Evolutionary conservation across 2,797 vertebrate species (phyloP).

Genomic region (Acipenser oxyrinchus): DNA sequence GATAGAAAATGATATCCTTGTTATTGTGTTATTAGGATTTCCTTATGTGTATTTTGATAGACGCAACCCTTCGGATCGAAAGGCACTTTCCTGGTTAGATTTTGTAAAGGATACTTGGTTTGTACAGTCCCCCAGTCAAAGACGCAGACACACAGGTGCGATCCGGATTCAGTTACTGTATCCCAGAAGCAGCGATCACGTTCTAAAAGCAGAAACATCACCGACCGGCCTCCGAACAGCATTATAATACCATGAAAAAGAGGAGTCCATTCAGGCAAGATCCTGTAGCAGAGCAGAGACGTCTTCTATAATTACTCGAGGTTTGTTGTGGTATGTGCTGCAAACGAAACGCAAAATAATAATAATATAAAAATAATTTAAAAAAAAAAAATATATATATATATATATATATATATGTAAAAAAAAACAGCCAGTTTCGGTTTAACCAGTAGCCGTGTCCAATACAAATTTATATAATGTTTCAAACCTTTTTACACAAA

Average conservation of each 20-base stretch:
- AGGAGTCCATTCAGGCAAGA: slow-evolving; percentile 7
- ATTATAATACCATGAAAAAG: slow-evolving; percentile 6
- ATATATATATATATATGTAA: neutral
- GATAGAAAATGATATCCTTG: no score
- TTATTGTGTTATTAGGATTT: no score
- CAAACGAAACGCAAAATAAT: no score
- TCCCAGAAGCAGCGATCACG: slow-evolving; percentile 13
- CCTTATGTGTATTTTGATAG: no score
- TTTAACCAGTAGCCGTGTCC: slow-evolving; percentile 19
- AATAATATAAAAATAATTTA: no score
- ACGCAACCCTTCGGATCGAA: neutral
- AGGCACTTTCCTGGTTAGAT: neutral
- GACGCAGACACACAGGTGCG: slow-evolving; percentile 17
- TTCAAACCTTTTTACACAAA: slow-evolving; percentile 26
- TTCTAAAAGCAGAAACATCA: slow-evolving; percentile 17
- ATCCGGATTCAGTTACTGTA: slow-evolving; percentile 8
- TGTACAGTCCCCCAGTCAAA: neutral
- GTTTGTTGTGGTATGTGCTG: no score
- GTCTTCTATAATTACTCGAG: no score
- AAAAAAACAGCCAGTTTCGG: slow-evolving; percentile 21
- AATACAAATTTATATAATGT: slow-evolving; percentile 23
- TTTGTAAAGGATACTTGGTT: neutral
- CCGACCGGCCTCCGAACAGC: slow-evolving; percentile 6
- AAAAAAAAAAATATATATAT: no score
- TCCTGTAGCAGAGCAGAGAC: neutral